A percentile compares a stretch with the other conserved stretches of the same genome.
Evolutionary conservation across 2,797 vertebrate genomes (phyloP).

Genomic region (Esox lucius): DNA sequence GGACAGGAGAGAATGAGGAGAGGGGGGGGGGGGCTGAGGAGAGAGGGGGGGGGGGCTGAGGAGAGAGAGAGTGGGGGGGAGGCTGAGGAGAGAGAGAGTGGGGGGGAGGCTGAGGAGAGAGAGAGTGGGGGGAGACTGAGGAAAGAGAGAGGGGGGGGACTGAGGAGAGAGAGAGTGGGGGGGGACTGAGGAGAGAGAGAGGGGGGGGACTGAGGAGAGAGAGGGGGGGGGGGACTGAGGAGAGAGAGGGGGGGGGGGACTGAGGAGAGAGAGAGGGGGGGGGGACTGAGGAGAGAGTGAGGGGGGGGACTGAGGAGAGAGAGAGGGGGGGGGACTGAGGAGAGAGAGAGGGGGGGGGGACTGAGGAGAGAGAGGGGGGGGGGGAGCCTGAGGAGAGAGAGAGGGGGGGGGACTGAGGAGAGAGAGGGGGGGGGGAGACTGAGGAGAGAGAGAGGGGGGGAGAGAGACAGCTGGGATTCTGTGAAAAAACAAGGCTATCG

Average conservation of each 20-base stretch:
- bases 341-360: too few relatives aligned
- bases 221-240: not conserved
- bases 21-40: not conserved
- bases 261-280: not conserved
- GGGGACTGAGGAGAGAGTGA: not conserved
- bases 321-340: too few relatives aligned
- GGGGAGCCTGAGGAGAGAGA: too few relatives aligned
- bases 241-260: too few relatives aligned
- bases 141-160: too few relatives aligned
- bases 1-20: not conserved
- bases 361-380: too few relatives aligned
- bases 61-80: not conserved
- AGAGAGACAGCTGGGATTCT: not conserved
- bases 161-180: too few relatives aligned
- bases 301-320: not conserved
- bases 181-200: not conserved
- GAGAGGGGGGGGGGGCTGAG: not conserved
- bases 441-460: not conserved
- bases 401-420: not conserved
- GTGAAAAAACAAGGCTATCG: conserved; percentile 2
- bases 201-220: not conserved
- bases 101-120: too few relatives aligned
- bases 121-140: too few relatives aligned
- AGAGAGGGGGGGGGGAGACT: not conserved
- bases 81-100: not conserved